Base-by-base conservation (phyloP, 2,888 invertebrate species). In the Plagiodera versicolora region DNA sequence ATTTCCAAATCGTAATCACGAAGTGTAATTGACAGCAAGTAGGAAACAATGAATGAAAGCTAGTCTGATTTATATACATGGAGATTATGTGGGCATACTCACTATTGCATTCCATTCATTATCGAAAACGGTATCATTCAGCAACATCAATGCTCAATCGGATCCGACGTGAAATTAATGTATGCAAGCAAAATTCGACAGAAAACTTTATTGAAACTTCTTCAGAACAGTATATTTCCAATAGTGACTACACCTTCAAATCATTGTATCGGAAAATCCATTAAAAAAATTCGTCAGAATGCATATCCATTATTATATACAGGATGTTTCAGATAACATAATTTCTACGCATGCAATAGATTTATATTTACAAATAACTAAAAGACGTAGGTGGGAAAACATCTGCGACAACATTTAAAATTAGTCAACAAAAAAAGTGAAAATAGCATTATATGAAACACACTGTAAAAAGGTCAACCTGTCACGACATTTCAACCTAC, bases 281-380 rank as follows among this genome's bases (percentile, higher is more conserved):
- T 61, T 61, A 58, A 65, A 64, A 63, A 65, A 63, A 61, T 57
- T 56, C 55, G 59, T 63, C 56, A 61, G 61, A 57, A 59, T 59
- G 56, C 54, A 48, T 48, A 58, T 56, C 56, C 60, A 59, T 56
- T 55, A 44, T 48, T 61, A 66, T 61, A 39, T 64, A 69, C 67
- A 66, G 69, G 57, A 65, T 69, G 67, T 70, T 67, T 69, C 69
- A 70, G 67, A 70, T 67, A 70, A 69, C 67, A 61, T 62, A 65
- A 64, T 61, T 69, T 58, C 63, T 61, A 58, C 59, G 58, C 58
- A 56, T 63, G 60, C 58, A 60, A 47, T 44, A 54, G 47, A 55
- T 48, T 61, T 69, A 64, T 69, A 69, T 69, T 64, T 69, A 69
- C 66, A 69, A 65, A 52, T 63, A 64, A 61, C 59, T 30, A 53